Percentiles rank a stretch among this genome's conserved stretches.
Conservation (phyloP, 1,140 invertebrate species). For the Octopus bimaculoides region DNA sequence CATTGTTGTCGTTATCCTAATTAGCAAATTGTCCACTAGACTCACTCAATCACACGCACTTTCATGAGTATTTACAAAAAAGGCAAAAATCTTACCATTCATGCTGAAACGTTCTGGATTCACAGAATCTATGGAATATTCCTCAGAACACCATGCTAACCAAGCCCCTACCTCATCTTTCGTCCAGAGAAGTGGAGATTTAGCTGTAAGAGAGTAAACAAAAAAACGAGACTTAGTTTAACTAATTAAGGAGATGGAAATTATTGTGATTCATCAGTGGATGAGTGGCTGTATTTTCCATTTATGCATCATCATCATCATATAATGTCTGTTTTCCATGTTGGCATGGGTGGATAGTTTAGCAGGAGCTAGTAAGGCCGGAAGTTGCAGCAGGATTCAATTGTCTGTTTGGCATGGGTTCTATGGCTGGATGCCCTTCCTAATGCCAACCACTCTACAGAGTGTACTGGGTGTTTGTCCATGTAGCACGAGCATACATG, state of each 20-base stretch:
- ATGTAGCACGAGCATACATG: too few species aligned
- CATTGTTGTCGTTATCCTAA: too few species aligned
- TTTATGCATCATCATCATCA: not conserved
- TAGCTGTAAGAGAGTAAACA: conserved; percentile 64
- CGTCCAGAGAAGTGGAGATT: conserved; percentile 85
- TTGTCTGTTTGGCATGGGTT: too few species aligned
- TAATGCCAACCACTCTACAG: too few species aligned
- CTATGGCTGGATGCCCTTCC: too few species aligned
- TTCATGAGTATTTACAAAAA: too few species aligned
- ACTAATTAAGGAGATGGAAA: not conserved
- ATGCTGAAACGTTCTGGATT: conserved; percentile 94
- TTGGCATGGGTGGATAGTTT: not conserved
- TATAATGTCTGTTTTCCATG: not conserved
- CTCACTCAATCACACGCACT: too few species aligned
- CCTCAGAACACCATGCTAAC: conserved; percentile 86
- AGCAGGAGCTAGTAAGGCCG: not conserved
- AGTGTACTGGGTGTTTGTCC: too few species aligned
- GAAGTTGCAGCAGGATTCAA: not conserved
- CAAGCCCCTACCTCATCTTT: conserved; percentile 86
- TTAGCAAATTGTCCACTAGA: too few species aligned
- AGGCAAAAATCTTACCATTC: conserved; percentile 71
- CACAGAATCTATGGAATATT: conserved; percentile 87
- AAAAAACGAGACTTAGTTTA: conserved; percentile 36
- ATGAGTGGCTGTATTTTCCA: not conserved
- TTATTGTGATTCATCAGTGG: not conserved